These are phyloP conservation scores for Orthonyx spaldingii DNA, from an alignment of 2,113 vertebrate genomes.

Conservation along the genomic window DNA sequence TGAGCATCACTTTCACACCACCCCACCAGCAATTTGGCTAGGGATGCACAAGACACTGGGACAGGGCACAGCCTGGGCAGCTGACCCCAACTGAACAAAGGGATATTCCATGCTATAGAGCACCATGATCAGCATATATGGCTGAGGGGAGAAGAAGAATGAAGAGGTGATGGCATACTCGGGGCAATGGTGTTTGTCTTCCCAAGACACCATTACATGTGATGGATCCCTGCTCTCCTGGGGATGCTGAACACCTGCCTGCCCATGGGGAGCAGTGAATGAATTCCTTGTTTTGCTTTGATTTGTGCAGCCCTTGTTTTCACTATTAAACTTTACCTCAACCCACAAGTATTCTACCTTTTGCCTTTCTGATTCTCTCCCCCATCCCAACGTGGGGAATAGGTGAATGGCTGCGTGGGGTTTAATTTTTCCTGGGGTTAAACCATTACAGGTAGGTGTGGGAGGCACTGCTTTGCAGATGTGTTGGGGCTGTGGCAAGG, in stretches of 20 bases:
- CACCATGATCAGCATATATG: fast-evolving
- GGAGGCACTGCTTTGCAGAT: neutral
- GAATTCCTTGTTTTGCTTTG: neutral
- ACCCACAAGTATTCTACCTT: neutral
- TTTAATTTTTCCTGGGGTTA: neutral
- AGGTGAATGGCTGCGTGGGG: neutral
- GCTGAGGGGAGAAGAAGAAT: neutral
- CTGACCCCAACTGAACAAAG: neutral
- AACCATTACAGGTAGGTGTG: neutral
- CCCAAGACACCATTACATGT: neutral
- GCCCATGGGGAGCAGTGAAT: neutral
- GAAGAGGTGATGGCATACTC: fast-evolving
- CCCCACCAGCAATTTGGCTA: fast-evolving
- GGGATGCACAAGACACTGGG: fast-evolving
- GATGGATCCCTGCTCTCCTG: neutral
- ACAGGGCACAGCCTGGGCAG: neutral
- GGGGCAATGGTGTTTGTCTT: neutral
- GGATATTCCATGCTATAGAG: fast-evolving
- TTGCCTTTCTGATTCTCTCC: neutral
- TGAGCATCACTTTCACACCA: neutral
- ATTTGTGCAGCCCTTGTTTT: neutral
- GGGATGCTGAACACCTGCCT: neutral
- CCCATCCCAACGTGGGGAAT: neutral
- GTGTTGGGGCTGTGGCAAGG: neutral
- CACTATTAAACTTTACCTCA: neutral